These are phyloP conservation scores for Psix sp. DNA, from an alignment of 1,140 invertebrate species.

Conservation along the genomic window DNA sequence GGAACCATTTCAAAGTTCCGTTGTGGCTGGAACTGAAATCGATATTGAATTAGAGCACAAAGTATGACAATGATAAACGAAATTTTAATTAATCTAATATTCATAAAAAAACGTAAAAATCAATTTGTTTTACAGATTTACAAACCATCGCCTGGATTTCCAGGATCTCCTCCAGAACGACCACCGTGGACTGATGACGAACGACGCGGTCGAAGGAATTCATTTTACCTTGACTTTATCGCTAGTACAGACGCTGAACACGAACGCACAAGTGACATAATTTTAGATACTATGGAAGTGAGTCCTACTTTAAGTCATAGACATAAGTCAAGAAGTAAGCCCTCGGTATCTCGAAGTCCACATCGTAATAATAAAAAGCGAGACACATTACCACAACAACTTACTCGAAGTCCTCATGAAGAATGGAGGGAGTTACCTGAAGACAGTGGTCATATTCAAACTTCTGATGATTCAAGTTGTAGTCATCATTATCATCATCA, in stretches of 20 bases:
- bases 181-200: constrained; percentile 81
- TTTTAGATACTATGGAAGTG: constrained; percentile 77
- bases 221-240: constrained; percentile 83
- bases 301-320: constrained; percentile 77
- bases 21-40: constrained; percentile 60
- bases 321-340: constrained; percentile 74
- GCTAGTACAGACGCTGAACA: constrained; percentile 76
- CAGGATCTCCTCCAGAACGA: constrained; percentile 85
- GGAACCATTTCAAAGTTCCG: constrained; percentile 61
- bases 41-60: constrained; percentile 68
- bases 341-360: constrained; percentile 62
- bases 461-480: constrained; percentile 83
- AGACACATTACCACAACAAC: constrained; percentile 75
- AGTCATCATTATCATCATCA: constrained; percentile 76
- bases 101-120: background rate
- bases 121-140: constrained; percentile 74
- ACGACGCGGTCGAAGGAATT: constrained; percentile 80
- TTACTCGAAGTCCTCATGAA: constrained; percentile 69
- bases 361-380: constrained; percentile 74
- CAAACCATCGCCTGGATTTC: constrained; percentile 87
- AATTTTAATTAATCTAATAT: background rate
- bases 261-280: constrained; percentile 64
- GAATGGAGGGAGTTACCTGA: constrained; percentile 74
- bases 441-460: constrained; percentile 77
- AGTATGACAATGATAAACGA: constrained; percentile 45